Evolutionary conservation across 2,113 vertebrate species (phyloP).

Genomic region (Neofelis nebulosa): DNA sequence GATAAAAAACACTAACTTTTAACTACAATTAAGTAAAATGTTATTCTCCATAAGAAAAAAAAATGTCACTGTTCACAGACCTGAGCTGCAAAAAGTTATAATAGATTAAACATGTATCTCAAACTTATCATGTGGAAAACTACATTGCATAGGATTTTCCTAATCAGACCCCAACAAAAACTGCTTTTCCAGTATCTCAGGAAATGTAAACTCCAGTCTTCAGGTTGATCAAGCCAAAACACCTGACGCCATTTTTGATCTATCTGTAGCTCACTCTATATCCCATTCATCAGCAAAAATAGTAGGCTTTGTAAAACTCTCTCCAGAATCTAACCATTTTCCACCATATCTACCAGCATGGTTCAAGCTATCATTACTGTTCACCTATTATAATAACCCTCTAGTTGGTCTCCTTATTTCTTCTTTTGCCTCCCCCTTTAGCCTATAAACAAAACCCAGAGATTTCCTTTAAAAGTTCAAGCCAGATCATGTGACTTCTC

Average conservation of each 20-base stretch:
- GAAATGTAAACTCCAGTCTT: conserved; percentile 8
- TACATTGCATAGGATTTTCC: not conserved
- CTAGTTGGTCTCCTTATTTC: not conserved
- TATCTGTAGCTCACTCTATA: not conserved
- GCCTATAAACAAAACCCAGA: not conserved
- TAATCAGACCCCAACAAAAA: not conserved
- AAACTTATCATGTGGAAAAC: conserved; percentile 14
- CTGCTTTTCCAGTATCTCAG: conserved; percentile 29
- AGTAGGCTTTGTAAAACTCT: not conserved
- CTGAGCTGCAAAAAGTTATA: not conserved
- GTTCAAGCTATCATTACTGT: not conserved
- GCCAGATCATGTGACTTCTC: not conserved
- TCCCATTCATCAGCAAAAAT: not conserved
- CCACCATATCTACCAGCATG: not conserved
- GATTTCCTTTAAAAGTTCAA: conserved; percentile 23
- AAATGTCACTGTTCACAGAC: not conserved
- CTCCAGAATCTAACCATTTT: not conserved
- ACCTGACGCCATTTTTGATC: not conserved
- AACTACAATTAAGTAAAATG: conserved; percentile 9
- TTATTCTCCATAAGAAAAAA: not conserved
- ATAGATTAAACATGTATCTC: not conserved
- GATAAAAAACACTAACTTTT: conserved; percentile 1
- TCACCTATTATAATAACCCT: not conserved
- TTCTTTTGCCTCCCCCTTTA: not conserved
- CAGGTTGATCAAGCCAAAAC: not conserved